Base-by-base conservation (phyloP, 2,113 vertebrate genomes). In the Oncorhynchus tshawytscha region DNA sequence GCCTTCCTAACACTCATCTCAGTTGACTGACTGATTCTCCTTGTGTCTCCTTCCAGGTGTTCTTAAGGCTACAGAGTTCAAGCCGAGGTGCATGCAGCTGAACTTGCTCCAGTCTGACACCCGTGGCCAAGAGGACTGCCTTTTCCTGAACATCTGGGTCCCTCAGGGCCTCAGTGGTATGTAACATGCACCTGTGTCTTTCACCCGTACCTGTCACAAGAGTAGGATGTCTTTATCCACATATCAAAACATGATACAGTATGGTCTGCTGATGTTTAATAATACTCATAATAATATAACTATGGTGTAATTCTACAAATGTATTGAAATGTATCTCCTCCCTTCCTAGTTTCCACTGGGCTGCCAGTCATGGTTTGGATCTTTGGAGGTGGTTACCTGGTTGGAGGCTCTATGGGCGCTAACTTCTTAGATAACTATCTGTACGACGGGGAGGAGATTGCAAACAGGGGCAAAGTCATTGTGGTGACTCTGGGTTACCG, bases 331-430 rank as follows among this genome's bases (percentile, higher is more conserved):
- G 8, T 64, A 69, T 48, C 2, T 51, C 25, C 67, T 1, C 54
- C 22, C 29, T 54, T 60, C 31, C 0, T 82, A 97, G 97, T 99
- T 24, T 97, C 98, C 15, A 87, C 80, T 0, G 75, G 88, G 48
- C 73, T 99, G 78, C 96, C 98, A 0, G 96, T 98, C 71, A 99
- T 99, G 97, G 7, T 99, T 76, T 99, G 90, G 91, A 94, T 99
- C 85, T 99, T 91, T 0, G 96, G 98, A 0, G 97, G 98, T 0
- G 98, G 68, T n/a, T 99, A 95, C 88, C 74, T 98, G 62, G 2
- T 81, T 0, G 98, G 97, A 39, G 81, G 90, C 0, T 59, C 93
- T 0, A 93, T 95, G 0, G 97, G 96, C 0, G 86, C 95, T 59
- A 96, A 96, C 80, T 91, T 98, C 74, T 76, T 96, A 60, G 1